Base-by-base conservation (phyloP, 2,888 invertebrate species). In the Hemithea aestivaria region DNA sequence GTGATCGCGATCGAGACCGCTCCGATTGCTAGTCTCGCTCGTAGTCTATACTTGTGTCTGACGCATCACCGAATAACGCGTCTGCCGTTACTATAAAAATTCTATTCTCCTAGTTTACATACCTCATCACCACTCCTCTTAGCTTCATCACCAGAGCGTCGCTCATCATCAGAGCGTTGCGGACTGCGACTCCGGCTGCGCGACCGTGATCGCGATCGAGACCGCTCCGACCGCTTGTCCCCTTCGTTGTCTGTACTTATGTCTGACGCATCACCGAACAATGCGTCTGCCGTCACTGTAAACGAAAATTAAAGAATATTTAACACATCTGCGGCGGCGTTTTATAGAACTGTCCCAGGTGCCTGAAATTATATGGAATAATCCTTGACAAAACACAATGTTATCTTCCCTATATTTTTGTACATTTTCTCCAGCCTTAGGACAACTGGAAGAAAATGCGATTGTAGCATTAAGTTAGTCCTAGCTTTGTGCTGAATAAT, bases 201-300 rank as follows among this genome's bases (percentile, higher is more conserved):
- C 2, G 61, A 59, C 2, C 72, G 51, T 0, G 67, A 26, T 2
- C 49, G 41, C 1, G 59, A 64, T 1, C 61, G 58, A 3, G 66
- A 64, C 10, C 62, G 48, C 0, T 27, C 58, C 41, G 63, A 67
- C 7, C 62, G 75, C 55, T 81, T 82, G 40, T 66, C 68, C 2
- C 62, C 72, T 40, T 94, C 95, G 55, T 95, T 95, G 51, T 96
- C 96, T 5, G 94, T 92, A 67, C 96, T 96, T 27, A 97, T 97
- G 70, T 97, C 97, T 45, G 96, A 94, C 8, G 96, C 97, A 80
- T 97, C 97, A 7, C 97, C 97, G 77, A 97, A 97, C 16, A 97
- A 87, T 6, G 95, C 96, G 49, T 94, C 94, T 0, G 96, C 94
- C 20, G 92, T 93, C 32, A 92, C 92, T 88, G 73, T 40, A 58